phyloP scores from a whole-genome alignment of 2,888 invertebrate genomes.

The Ernsta delagoae region DNA sequence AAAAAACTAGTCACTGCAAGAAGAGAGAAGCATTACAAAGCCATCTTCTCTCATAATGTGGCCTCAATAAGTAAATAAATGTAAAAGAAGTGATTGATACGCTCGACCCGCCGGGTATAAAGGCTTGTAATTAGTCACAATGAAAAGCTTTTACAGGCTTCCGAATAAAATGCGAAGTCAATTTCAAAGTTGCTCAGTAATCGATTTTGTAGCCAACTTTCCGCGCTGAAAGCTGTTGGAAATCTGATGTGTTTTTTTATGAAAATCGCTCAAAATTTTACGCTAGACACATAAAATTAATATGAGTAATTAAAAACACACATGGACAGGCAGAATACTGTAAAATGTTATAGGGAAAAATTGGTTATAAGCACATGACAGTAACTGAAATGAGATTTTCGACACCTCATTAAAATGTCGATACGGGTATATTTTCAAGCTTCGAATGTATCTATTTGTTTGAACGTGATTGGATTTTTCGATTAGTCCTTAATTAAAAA shows the following conservation, averaged over 20 bases:
- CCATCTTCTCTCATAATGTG: background rate
- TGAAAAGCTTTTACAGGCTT: constrained; percentile 26
- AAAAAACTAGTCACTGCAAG: too few relatives aligned
- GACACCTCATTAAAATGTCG: background rate
- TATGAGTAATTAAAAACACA: background rate
- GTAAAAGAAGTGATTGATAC: constrained; percentile 16
- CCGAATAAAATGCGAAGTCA: constrained; percentile 9
- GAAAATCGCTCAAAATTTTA: background rate
- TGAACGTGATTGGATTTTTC: background rate
- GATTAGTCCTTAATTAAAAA: background rate
- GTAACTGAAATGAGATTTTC: background rate
- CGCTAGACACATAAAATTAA: background rate
- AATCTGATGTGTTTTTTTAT: background rate
- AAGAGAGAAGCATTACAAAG: too few relatives aligned
- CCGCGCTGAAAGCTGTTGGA: background rate
- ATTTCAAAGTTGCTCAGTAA: constrained; percentile 23
- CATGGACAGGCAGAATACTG: too few relatives aligned
- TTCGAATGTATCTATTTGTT: background rate
- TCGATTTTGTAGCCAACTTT: constrained; percentile 15
- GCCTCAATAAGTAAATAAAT: constrained; percentile 6
- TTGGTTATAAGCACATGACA: background rate
- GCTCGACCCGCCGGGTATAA: constrained; percentile 8
- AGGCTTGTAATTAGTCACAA: constrained; percentile 31
- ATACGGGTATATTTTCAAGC: background rate
- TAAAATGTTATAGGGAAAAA: background rate